Evolutionary conservation across 2,797 vertebrate genomes (phyloP), one percentile per base, ranked within the genome.

Genomic region (Coendou prehensilis): DNA sequence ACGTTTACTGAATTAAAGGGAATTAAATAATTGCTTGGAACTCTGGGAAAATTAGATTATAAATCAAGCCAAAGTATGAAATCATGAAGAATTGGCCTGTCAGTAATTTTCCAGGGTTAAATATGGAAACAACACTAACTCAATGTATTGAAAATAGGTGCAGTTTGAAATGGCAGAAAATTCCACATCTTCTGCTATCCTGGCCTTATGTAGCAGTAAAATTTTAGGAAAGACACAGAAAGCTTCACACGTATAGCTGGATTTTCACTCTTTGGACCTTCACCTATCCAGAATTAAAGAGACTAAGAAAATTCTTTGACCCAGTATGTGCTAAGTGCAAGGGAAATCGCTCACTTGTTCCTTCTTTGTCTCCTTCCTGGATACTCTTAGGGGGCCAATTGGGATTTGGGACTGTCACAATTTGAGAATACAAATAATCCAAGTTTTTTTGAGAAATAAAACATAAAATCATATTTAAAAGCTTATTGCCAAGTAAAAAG

Each of bases 91-190:
- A 57, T n/a, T 64, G 23, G 17, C 26, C 67, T 93, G 28, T 41
- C 47, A 76, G 13, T 89, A 91, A 67, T 87, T 96, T 88, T 95
- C 81, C 23, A 75, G 50, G 67, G 59, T 94, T 87, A 95, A 91
- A 52, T 88, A 85, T 47, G 57, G 87, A 91, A 97, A 96, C 18
- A 88, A 14, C 64, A 86, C n/a, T 73, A 95, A 93, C 67, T 93
- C 52, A 47, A 86, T 89, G 89, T 93, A 81, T 69, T 95, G 75
- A 88, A 93, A 90, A 92, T 47, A 79, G 76, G 18, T 71, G 8
- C 79, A 61, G 23, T 63, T 78, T 91, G 50, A 95, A 90, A 52
- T 28, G 82, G n/a, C 50, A 89, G 96, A 93, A 81, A 75, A 87
- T 73, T 94, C 64, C 54, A 76, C 5, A n/a, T 56, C 15, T 26